Percentiles rank a stretch among this genome's conserved stretches.
Conservation (phyloP, 2,888 invertebrate genomes). For the Baccha elongata region DNA sequence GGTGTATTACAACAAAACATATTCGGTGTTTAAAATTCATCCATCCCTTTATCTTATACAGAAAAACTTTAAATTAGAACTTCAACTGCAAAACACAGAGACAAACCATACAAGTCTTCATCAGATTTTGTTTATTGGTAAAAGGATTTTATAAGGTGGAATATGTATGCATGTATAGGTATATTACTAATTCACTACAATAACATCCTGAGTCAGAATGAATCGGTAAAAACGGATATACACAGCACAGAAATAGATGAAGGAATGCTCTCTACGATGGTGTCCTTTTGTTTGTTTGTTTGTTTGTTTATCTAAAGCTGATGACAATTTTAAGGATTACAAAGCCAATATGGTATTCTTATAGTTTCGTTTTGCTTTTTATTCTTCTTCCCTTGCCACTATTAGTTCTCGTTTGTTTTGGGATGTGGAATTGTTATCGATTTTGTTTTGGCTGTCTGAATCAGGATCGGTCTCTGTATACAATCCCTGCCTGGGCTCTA, state of each 20-base stretch:
- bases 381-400: constrained; percentile 29
- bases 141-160: constrained; percentile 1
- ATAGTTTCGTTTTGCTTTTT: constrained; percentile 48
- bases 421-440: constrained; percentile 65
- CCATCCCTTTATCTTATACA: neutral
- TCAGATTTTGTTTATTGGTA: constrained; percentile 56
- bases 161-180: constrained; percentile 2
- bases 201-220: constrained; percentile 39
- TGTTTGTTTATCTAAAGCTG: constrained; percentile 67
- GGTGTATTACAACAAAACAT: constrained; percentile 60
- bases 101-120: constrained; percentile 34
- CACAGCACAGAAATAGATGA: neutral
- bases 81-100: constrained; percentile 13
- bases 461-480: neutral
- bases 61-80: constrained; percentile 20
- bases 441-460: constrained; percentile 12
- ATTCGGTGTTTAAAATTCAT: constrained; percentile 16
- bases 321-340: constrained; percentile 71
- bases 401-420: constrained; percentile 62
- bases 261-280: constrained; percentile 11
- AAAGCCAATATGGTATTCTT: constrained; percentile 56
- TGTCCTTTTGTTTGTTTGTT: constrained; percentile 15
- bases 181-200: constrained; percentile 52
- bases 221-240: neutral
- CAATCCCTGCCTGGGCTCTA: neutral